These are phyloP conservation scores for Papilio aristodemus DNA, from an alignment of 1,140 invertebrate genomes.

Conservation along the genomic window DNA sequence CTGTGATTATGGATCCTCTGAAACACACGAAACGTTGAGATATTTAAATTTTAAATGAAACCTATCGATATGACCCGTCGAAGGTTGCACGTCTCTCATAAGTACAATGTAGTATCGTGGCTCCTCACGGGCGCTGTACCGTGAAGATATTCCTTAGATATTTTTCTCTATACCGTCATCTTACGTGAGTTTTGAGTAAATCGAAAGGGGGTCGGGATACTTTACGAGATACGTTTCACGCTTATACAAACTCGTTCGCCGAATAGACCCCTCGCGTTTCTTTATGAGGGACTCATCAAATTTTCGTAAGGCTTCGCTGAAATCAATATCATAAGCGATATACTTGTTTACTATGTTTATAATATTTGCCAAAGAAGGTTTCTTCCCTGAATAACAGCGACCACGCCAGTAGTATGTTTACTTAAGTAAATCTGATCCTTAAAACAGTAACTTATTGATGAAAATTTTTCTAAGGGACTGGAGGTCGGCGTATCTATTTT, in stretches of 20 bases:
- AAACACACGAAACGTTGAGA: too few species aligned
- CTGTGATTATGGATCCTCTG: too few species aligned
- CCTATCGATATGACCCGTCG: neutral
- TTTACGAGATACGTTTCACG: constrained; percentile 37
- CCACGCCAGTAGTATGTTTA: neutral
- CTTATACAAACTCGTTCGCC: constrained; percentile 6
- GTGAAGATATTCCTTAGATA: constrained; percentile 31
- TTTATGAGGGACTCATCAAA: constrained; percentile 12
- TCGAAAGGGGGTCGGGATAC: constrained; percentile 37
- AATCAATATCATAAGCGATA: constrained; percentile 19
- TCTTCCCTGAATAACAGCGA: neutral
- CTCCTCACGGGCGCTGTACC: constrained; percentile 19
- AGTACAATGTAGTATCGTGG: constrained; percentile 30
- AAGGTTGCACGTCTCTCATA: neutral
- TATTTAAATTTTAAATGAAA: neutral
- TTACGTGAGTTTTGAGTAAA: constrained; percentile 34
- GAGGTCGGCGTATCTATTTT: too few species aligned
- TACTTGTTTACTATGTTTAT: constrained; percentile 13
- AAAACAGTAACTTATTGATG: too few species aligned
- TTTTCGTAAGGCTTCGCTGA: constrained; percentile 20
- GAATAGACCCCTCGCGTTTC: neutral
- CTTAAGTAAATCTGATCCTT: neutral
- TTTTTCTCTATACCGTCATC: constrained; percentile 30
- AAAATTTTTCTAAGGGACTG: too few species aligned
- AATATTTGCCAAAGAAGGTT: constrained; percentile 15